phyloP scores from a whole-genome alignment of 1,140 invertebrate species.

The Dolichoris vasculosae region DNA sequence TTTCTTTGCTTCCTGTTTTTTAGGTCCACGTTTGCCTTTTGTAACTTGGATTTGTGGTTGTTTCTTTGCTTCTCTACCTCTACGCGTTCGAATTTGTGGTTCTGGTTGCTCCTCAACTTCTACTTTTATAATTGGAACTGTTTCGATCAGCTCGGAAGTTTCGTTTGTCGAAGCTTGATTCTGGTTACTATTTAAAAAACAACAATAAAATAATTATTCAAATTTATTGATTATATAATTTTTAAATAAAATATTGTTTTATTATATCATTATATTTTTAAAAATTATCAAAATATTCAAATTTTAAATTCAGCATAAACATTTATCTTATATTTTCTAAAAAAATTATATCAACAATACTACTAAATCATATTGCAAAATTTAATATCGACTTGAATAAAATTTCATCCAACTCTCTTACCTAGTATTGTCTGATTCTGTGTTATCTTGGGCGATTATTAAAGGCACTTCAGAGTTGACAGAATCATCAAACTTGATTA shows the following conservation, averaged over 20 bases:
- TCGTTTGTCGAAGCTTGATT: constrained; percentile 29
- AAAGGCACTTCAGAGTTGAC: constrained; percentile 48
- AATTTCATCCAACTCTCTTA: background rate
- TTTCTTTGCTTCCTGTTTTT: constrained; percentile 65
- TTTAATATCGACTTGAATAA: too few relatives aligned
- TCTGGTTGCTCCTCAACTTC: constrained; percentile 43
- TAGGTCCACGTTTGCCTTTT: constrained; percentile 61
- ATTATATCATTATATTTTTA: background rate
- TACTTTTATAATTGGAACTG: constrained; percentile 22
- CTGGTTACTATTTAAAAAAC: background rate
- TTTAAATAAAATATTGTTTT: background rate
- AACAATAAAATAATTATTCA: background rate
- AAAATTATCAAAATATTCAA: too few relatives aligned
- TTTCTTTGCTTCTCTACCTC: constrained; percentile 66
- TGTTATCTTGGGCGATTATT: background rate
- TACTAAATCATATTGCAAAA: too few relatives aligned
- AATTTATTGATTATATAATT: background rate
- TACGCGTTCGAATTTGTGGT: constrained; percentile 60
- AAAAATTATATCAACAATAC: too few relatives aligned
- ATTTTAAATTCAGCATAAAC: too few relatives aligned
- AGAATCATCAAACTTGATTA: constrained; percentile 43
- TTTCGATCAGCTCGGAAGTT: background rate
- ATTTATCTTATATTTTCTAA: too few relatives aligned
- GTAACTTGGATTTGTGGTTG: constrained; percentile 58
- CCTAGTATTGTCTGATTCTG: constrained; percentile 20